Evolutionary conservation across 2,113 vertebrate genomes (phyloP).

Genomic region (Pogonocichla stellata): DNA sequence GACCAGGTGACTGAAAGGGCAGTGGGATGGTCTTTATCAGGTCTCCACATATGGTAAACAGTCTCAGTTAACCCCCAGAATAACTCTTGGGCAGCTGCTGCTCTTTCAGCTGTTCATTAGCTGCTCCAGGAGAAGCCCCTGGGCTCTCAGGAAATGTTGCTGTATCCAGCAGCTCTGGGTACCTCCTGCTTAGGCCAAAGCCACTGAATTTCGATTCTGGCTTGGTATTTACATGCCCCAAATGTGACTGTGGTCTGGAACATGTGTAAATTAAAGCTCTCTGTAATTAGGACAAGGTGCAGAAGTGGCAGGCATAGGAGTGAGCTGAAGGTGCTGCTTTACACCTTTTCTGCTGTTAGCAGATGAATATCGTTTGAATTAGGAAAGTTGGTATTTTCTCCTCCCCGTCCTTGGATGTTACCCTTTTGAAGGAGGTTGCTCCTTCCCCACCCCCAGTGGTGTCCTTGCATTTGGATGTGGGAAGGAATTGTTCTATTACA

Average conservation of each 20-base stretch:
- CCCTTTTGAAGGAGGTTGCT: neutral
- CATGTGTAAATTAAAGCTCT: neutral
- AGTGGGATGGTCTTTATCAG: neutral
- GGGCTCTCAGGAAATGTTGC: neutral
- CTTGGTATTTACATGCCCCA: neutral
- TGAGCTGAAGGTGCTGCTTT: neutral
- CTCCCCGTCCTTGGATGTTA: neutral
- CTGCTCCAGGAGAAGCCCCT: neutral
- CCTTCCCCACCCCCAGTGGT: neutral
- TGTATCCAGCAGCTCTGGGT: neutral
- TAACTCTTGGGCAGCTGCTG: constrained; percentile 1
- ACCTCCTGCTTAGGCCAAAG: neutral
- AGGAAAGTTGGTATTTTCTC: neutral
- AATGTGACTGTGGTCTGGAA: neutral
- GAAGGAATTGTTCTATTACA: neutral
- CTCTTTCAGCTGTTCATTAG: neutral
- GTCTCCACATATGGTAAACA: neutral
- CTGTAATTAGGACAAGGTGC: neutral
- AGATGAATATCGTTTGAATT: neutral
- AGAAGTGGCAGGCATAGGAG: neutral
- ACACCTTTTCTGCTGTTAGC: neutral
- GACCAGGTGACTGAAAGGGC: constrained; percentile 1
- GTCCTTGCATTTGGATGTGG: neutral
- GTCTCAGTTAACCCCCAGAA: neutral
- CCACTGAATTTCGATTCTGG: neutral